These are phyloP conservation scores for Chrysogorgia sp. DNA, from an alignment of 92 coral and sea anemone species.

Conservation along the genomic window DNA sequence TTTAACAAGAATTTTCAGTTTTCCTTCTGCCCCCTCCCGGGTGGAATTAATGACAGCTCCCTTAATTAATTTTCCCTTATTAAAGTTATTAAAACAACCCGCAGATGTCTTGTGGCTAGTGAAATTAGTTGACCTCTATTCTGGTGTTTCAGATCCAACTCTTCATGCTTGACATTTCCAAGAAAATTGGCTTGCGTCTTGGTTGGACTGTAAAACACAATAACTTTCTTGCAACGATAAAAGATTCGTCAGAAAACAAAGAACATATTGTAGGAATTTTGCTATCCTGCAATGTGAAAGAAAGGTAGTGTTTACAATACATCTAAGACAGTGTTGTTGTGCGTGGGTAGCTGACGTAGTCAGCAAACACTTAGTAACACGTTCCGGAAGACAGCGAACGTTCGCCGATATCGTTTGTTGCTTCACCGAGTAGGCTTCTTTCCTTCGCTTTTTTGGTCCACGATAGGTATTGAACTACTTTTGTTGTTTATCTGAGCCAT, in stretches of 20 bases:
- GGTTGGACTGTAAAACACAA: conserved; percentile 39
- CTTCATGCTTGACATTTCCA: conserved; percentile 23
- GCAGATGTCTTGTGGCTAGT: no score
- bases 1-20: no score
- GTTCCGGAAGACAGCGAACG: no score
- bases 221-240: conserved; percentile 16
- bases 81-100: neutral
- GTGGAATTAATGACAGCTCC: no score
- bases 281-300: conserved; percentile 28
- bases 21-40: no score
- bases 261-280: conserved; percentile 30
- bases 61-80: neutral
- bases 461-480: no score
- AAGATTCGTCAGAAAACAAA: conserved; percentile 1
- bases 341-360: no score
- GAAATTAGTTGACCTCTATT: neutral
- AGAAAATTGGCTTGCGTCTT: conserved; percentile 36
- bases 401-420: no score
- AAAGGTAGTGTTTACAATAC: conserved; percentile 12
- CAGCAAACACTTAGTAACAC: no score
- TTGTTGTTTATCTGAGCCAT: no score
- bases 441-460: no score
- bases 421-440: no score
- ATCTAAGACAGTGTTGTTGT: neutral
- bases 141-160: conserved; percentile 22